A percentile compares a stretch with the other conserved stretches of the same genome.
Evolutionary conservation across 2,113 vertebrate genomes (phyloP).

Genomic region (Sisor rabdophorus): DNA sequence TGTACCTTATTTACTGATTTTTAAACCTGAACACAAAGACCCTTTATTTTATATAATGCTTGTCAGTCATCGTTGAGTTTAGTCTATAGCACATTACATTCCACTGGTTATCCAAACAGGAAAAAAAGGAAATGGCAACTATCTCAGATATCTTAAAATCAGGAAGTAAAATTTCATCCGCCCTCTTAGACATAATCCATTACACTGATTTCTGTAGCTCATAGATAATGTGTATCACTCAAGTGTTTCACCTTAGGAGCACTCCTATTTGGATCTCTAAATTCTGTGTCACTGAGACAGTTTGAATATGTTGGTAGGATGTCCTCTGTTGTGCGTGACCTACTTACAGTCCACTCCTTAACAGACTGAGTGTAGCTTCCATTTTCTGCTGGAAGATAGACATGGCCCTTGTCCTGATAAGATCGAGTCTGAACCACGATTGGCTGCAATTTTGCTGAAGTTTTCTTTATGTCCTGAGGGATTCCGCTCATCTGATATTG

Average conservation of each 20-base stretch:
- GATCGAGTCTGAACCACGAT: background rate
- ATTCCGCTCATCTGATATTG: background rate
- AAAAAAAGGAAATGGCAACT: conserved; percentile 35
- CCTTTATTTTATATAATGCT: background rate
- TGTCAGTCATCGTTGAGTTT: conserved; percentile 3
- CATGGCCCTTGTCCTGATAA: conserved; percentile 42
- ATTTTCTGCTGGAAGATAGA: conserved; percentile 31
- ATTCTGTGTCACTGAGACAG: conserved; percentile 53
- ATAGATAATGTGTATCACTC: conserved; percentile 67
- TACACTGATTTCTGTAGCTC: conserved; percentile 30
- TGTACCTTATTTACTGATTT: conserved; percentile 7
- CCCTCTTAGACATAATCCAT: background rate
- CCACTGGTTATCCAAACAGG: conserved; percentile 51
- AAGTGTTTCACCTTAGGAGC: conserved; percentile 42
- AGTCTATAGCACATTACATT: conserved; percentile 54
- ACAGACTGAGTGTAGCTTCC: conserved; percentile 41
- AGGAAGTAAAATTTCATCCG: background rate
- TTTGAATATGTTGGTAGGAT: conserved; percentile 64
- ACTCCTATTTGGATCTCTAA: conserved; percentile 45
- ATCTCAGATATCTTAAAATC: conserved; percentile 44
- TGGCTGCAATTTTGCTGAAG: background rate
- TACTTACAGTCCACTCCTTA: conserved; percentile 47
- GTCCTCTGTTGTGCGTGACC: conserved; percentile 21
- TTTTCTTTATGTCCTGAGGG: conserved; percentile 9
- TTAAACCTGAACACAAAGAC: background rate